Evolutionary conservation across 2,888 invertebrate species (phyloP).

Genomic region (Pammene fasciana): DNA sequence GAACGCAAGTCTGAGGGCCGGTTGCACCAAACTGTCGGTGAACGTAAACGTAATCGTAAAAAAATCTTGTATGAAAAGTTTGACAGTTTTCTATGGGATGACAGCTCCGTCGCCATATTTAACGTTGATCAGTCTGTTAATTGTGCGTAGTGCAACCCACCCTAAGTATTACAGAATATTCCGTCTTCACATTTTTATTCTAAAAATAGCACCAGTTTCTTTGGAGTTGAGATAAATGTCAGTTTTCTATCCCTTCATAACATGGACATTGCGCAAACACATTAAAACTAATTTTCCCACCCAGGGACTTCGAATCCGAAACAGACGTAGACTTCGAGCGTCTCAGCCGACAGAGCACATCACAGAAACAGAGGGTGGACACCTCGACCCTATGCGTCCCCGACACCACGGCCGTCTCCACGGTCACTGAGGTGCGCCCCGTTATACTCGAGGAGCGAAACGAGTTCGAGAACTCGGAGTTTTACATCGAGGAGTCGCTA

Average conservation of each 20-base stretch:
- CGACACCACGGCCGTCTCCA: conserved; percentile 79
- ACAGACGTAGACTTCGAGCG: conserved; percentile 93
- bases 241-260: no score
- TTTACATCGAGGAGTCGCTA: conserved; percentile 94
- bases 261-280: background rate
- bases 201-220: background rate
- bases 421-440: conserved; percentile 84
- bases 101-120: no score
- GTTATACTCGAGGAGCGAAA: conserved; percentile 59
- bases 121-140: no score
- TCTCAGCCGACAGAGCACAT: conserved; percentile 85
- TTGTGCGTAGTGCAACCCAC: no score
- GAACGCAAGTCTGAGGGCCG: no score
- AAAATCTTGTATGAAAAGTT: no score
- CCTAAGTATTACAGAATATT: background rate
- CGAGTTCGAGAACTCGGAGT: conserved; percentile 90
- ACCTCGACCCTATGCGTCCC: conserved; percentile 73
- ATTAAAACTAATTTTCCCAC: conserved; percentile 17
- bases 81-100: no score
- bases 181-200: background rate
- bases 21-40: no score
- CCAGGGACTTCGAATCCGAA: conserved; percentile 90
- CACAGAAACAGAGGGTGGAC: conserved; percentile 70
- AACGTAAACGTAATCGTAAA: no score
- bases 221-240: no score